Conservation (phyloP, 1,140 invertebrate genomes). For the Aphelenchoides besseyi region DNA sequence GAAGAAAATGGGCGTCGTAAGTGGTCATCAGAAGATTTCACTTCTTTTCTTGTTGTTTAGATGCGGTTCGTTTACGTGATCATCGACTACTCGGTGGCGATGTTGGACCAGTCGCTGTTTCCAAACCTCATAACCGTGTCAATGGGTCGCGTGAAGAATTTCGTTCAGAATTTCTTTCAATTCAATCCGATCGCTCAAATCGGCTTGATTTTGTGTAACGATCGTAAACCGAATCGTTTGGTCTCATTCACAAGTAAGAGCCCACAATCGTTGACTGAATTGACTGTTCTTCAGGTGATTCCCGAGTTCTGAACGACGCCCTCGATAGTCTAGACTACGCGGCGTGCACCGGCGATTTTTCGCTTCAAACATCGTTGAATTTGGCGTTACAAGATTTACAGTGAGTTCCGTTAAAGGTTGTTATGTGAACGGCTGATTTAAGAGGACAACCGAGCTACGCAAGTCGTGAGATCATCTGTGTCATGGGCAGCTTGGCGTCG, state of each 20-base stretch:
- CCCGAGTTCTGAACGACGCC: conserved; percentile 63
- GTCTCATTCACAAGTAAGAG: conserved; percentile 78
- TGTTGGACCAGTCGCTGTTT: conserved; percentile 89
- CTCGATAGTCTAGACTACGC: conserved; percentile 63
- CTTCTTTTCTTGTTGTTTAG: conserved; percentile 50
- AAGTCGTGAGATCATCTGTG: conserved; percentile 78
- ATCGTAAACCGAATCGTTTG: conserved; percentile 87
- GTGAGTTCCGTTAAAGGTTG: conserved; percentile 48
- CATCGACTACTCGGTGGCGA: conserved; percentile 85
- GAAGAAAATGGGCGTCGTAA: conserved; percentile 24
- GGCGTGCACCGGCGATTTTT: conserved; percentile 78
- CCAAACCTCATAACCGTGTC: conserved; percentile 75
- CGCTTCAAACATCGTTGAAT: conserved; percentile 88
- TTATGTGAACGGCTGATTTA: conserved; percentile 25
- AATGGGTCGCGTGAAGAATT: conserved; percentile 80
- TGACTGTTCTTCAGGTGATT: conserved; percentile 63
- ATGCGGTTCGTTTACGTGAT: conserved; percentile 82
- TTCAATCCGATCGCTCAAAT: conserved; percentile 97
- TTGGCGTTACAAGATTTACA: conserved; percentile 78
- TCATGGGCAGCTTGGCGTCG: conserved; percentile 87
- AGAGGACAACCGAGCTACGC: conserved; percentile 84
- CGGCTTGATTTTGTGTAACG: conserved; percentile 82
- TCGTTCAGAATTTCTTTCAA: conserved; percentile 94
- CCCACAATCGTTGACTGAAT: no score
- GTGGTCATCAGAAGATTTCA: not conserved